phyloP scores from a whole-genome alignment of 2,113 vertebrate genomes.

The Cepphus grylle region DNA sequence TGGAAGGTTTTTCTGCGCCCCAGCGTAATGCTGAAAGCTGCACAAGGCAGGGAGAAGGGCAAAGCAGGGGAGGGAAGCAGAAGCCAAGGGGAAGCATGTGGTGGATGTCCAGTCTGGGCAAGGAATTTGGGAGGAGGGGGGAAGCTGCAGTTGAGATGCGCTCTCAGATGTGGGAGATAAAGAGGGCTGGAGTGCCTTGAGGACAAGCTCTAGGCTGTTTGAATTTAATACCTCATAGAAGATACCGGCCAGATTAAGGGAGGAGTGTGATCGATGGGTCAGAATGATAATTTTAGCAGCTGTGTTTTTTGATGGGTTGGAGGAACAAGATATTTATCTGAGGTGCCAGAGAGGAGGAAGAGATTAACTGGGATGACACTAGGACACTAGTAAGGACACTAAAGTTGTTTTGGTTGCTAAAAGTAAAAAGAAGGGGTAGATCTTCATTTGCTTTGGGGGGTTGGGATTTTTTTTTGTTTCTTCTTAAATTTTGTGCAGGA shows the following conservation, averaged over 20 bases:
- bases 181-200: background rate
- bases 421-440: background rate
- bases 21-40: background rate
- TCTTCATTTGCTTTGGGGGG: background rate
- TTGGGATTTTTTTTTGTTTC: background rate
- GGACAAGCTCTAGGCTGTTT: background rate
- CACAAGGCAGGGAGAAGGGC: background rate
- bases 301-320: background rate
- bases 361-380: background rate
- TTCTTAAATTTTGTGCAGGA: background rate
- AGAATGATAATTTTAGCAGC: conserved; percentile 14
- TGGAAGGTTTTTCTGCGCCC: background rate
- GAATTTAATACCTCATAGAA: background rate
- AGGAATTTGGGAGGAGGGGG: background rate
- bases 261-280: background rate
- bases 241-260: background rate
- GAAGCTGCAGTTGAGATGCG: background rate
- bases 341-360: background rate
- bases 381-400: background rate
- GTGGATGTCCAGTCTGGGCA: background rate
- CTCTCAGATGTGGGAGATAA: background rate
- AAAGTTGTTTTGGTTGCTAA: background rate
- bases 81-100: background rate
- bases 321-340: background rate
- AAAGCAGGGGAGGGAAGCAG: background rate